Percentiles rank a stretch among this genome's conserved stretches.
phyloP scores from a whole-genome alignment of 2,888 invertebrate species.

The Synanthedon andrenaeformis region DNA sequence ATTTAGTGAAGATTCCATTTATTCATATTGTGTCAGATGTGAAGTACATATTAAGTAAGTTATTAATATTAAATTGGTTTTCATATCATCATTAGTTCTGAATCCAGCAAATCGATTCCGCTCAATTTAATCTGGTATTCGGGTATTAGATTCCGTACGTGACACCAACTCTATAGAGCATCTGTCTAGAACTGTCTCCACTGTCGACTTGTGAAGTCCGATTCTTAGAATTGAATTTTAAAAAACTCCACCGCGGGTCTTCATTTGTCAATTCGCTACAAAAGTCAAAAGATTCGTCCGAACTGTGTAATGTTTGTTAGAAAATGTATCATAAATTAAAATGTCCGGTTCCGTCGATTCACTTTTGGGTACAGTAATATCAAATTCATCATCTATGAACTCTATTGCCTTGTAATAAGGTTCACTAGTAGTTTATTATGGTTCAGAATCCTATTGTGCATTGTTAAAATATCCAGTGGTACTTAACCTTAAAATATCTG shows the following conservation, averaged over 20 bases:
- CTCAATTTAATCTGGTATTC: too few relatives aligned
- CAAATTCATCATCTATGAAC: too few relatives aligned
- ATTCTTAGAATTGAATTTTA: constrained; percentile 63
- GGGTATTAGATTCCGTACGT: too few relatives aligned
- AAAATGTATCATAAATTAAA: constrained; percentile 67
- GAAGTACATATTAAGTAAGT: too few relatives aligned
- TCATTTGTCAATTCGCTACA: constrained; percentile 66
- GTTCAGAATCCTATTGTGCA: constrained; percentile 14
- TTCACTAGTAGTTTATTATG: too few relatives aligned
- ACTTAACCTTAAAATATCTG: constrained; percentile 60
- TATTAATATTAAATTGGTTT: too few relatives aligned
- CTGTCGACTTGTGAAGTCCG: constrained; percentile 65
- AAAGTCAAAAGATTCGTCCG: constrained; percentile 63
- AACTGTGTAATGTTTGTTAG: constrained; percentile 47
- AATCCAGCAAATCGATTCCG: too few relatives aligned
- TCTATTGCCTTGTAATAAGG: too few relatives aligned
- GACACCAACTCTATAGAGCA: constrained; percentile 43
- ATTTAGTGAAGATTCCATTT: too few relatives aligned
- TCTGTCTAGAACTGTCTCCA: constrained; percentile 26
- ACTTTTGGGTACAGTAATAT: constrained; percentile 26
- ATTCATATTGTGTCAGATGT: too few relatives aligned
- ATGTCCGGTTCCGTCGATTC: constrained; percentile 48
- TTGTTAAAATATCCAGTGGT: constrained; percentile 50
- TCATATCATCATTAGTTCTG: too few relatives aligned
- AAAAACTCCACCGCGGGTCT: constrained; percentile 30